Evolutionary conservation across 2,797 vertebrate species (phyloP).

Genomic region (Coranthus polyacanthus): DNA sequence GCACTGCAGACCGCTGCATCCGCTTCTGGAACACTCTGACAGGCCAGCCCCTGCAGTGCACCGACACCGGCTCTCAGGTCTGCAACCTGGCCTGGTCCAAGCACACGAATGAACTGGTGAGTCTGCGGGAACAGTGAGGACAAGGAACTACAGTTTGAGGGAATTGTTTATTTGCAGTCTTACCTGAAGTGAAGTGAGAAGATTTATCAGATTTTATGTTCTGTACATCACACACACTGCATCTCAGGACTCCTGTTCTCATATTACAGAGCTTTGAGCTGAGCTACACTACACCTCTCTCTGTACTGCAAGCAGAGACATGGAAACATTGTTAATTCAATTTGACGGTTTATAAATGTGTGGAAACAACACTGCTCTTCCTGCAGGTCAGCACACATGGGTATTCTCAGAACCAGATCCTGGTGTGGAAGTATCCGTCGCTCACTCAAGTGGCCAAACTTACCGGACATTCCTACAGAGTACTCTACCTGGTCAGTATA

Average conservation of each 20-base stretch:
- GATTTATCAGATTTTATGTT: too few relatives aligned
- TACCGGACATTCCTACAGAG: conserved; percentile 96
- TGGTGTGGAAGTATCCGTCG: conserved; percentile 99
- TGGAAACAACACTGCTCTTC: background rate
- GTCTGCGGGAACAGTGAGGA: conserved; percentile 46
- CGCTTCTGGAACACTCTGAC: conserved; percentile 99
- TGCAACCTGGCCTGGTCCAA: conserved; percentile 99
- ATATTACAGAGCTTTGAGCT: background rate
- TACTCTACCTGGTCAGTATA: conserved; percentile 94
- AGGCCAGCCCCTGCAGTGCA: conserved; percentile 95
- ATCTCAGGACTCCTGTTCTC: too few relatives aligned
- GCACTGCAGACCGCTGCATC: conserved; percentile 97
- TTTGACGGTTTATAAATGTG: background rate
- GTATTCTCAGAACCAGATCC: conserved; percentile 99
- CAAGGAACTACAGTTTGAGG: background rate
- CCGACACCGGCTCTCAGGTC: conserved; percentile 97
- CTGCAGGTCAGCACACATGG: conserved; percentile 97
- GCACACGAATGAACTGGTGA: conserved; percentile 96
- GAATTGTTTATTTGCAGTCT: too few relatives aligned
- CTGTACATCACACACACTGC: too few relatives aligned
- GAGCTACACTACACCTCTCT: background rate
- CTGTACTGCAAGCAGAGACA: background rate
- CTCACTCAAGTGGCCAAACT: conserved; percentile 98
- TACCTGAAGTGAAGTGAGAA: too few relatives aligned
- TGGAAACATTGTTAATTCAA: too few relatives aligned